A percentile compares a stretch with the other conserved stretches of the same genome.
Conservation (phyloP, 2,113 vertebrate species). For the Rhegmatorhina hoffmannsi region DNA sequence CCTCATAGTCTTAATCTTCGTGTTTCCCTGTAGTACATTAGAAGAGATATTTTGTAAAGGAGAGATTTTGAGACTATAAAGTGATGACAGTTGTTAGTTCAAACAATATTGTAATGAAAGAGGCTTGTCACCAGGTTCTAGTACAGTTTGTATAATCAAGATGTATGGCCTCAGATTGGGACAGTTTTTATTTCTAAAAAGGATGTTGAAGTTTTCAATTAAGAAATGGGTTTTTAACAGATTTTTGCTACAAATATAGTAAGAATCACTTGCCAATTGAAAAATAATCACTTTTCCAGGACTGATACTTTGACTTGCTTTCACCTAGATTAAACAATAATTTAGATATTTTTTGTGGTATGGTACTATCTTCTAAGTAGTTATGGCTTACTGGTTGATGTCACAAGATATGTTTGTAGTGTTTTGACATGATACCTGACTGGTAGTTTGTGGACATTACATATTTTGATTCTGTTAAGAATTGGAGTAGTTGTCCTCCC, state of each 20-base stretch:
- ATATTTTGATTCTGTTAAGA: background rate
- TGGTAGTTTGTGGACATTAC: background rate
- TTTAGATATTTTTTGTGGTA: slow-evolving; percentile 2
- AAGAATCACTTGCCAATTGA: background rate
- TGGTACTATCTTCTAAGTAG: background rate
- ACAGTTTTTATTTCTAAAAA: background rate
- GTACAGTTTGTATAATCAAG: background rate
- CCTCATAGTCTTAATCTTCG: background rate
- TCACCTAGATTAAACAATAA: background rate
- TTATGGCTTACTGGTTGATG: background rate
- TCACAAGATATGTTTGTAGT: background rate
- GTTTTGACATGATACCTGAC: background rate
- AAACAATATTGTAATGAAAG: background rate
- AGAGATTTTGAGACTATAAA: background rate
- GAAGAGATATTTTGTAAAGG: background rate
- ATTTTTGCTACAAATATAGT: background rate
- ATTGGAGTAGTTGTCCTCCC: background rate
- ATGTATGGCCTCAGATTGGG: background rate
- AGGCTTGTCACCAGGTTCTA: background rate
- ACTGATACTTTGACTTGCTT: slow-evolving; percentile 1
- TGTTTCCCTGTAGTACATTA: background rate
- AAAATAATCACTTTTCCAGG: background rate
- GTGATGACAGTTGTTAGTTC: background rate
- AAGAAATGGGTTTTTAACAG: background rate
- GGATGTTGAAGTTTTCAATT: background rate